Base-by-base conservation (phyloP, 1,140 invertebrate species). In the Macrosteles quadrilineatus region DNA sequence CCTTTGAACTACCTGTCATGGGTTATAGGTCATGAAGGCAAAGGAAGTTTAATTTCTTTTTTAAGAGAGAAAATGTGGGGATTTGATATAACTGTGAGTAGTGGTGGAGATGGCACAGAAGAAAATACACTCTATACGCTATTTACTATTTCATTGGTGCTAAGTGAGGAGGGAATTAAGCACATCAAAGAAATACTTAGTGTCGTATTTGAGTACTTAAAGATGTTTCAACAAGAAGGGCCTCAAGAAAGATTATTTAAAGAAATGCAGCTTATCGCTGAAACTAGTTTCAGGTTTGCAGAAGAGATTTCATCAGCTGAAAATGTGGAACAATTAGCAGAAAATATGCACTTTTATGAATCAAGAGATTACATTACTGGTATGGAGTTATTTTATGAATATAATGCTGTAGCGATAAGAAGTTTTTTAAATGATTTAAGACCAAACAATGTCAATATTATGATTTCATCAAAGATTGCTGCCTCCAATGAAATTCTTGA, bases 11-110 rank as follows among this genome's bases (percentile, higher is more conserved):
- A 96, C 75, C 77, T 97, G 0, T 88, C 90, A 0, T 93, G 90
- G 80, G 79, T 97, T 3, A 81, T 97, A 3, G 95, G 93, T 0
- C 91, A 97, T 78, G 94, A 97, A 81, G 95, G 95, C 1, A 87
- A 89, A 74, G 94, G 94, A 25, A 95, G 93, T 74, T 80, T 98
- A 12, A 85, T 95, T 0, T 91, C 91, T 40, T 93, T 92, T 76
- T 82, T 98, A 31, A 87, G 91, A 69, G 87, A 89, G 62, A 91
- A 90, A 81, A 87, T 94, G 30, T 97, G 94, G 93, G 93, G 90
- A 1, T 80, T 95, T 1, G 88, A 87, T n/a, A 85, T 97, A 12
- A 86, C 84, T 68, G 87, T 88, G 4, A 94, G 92, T 3, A 90
- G 89, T 74, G 87, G 86, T 11, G 87, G 90, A 69, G 87, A 87